phyloP scores from a whole-genome alignment of 2,797 vertebrate genomes.

The Hydrolagus colliei region DNA sequence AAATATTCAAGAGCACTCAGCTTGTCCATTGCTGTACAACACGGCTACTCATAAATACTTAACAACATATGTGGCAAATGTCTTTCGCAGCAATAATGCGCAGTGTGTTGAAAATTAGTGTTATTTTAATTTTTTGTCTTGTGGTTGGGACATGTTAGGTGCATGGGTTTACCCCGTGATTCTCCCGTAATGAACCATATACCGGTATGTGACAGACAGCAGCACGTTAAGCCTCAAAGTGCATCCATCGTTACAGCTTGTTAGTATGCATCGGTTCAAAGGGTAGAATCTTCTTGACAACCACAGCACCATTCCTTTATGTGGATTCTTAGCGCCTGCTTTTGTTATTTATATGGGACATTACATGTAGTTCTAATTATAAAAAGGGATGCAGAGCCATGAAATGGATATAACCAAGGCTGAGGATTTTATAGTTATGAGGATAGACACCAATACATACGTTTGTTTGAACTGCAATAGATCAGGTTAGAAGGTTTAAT shows the following conservation, averaged over 20 bases:
- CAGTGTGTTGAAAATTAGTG: background rate
- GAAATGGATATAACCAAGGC: too few relatives aligned
- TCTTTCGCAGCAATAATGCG: background rate
- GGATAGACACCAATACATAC: too few relatives aligned
- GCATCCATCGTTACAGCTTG: too few relatives aligned
- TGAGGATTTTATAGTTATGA: too few relatives aligned
- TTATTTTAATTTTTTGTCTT: background rate
- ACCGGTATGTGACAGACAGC: background rate
- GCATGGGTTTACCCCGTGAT: background rate
- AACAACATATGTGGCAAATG: constrained; percentile 39
- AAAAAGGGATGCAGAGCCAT: too few relatives aligned
- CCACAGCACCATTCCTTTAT: background rate
- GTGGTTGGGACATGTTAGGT: background rate
- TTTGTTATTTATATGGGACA: too few relatives aligned
- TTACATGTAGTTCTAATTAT: too few relatives aligned
- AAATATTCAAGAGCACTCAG: constrained; percentile 47
- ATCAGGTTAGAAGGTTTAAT: too few relatives aligned
- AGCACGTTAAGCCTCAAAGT: background rate
- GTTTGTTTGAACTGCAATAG: too few relatives aligned
- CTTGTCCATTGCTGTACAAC: constrained; percentile 42
- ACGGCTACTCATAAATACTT: constrained; percentile 47
- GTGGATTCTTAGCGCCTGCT: too few relatives aligned
- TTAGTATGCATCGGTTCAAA: too few relatives aligned
- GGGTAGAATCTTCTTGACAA: background rate
- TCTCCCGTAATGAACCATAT: background rate